Percentiles rank a stretch among this genome's conserved stretches.
phyloP scores from a whole-genome alignment of 2,113 vertebrate genomes.

The Cheilinus undulatus region DNA sequence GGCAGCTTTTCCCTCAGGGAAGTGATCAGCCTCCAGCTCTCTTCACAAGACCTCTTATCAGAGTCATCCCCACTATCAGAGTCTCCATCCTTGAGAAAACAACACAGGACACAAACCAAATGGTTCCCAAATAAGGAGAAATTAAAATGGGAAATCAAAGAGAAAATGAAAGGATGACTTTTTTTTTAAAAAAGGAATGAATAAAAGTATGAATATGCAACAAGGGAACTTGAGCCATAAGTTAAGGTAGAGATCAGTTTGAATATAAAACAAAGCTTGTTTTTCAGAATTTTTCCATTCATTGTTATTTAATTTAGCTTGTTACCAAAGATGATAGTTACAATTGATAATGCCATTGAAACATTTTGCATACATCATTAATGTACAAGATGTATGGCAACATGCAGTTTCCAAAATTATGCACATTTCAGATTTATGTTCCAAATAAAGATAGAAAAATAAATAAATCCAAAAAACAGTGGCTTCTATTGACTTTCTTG shows the following conservation, averaged over 20 bases:
- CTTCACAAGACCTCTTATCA: constrained; percentile 99
- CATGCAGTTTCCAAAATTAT: constrained; percentile 61
- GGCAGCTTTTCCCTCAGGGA: constrained; percentile 99
- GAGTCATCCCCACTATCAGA: constrained; percentile 99
- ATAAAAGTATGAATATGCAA: constrained; percentile 87
- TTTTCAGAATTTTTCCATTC: constrained; percentile 2
- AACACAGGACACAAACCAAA: constrained; percentile 95
- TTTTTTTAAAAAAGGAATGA: constrained; percentile 79
- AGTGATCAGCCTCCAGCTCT: constrained; percentile 99
- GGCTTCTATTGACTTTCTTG: constrained; percentile 81
- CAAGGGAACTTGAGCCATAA: constrained; percentile 75
- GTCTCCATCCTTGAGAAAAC: constrained; percentile 99
- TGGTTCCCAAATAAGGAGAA: constrained; percentile 89
- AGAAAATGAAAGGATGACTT: constrained; percentile 84
- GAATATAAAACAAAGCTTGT: not conserved
- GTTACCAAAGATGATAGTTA: constrained; percentile 19
- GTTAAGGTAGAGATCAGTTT: constrained; percentile 18
- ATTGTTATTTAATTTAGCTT: constrained; percentile 15
- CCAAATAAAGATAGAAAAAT: constrained; percentile 41
- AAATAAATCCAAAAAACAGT: constrained; percentile 62
- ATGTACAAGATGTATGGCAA: constrained; percentile 72
- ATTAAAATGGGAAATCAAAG: constrained; percentile 86
- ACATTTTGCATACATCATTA: constrained; percentile 71
- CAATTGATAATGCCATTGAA: not conserved
- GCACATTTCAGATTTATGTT: constrained; percentile 33